Evolutionary conservation across 1,140 invertebrate species (phyloP), one percentile per base, ranked within the genome.

Genomic region (Scaptomyza graminum): DNA sequence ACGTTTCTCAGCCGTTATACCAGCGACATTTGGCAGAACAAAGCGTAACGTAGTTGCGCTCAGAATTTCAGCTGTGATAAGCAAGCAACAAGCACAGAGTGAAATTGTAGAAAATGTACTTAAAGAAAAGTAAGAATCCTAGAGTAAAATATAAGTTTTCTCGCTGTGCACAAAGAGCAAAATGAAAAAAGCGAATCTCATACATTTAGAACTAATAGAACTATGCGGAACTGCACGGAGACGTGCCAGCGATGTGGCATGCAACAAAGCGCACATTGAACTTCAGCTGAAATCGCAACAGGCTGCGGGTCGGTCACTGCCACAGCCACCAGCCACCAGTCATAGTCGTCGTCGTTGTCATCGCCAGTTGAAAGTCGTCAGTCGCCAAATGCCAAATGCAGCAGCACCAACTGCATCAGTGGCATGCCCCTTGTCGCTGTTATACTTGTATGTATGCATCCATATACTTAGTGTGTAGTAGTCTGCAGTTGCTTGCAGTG

Each of bases 281-380:
- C 78, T 81, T 81, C 71, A 55, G 61, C 69, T 69, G 51, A 81
- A 78, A 69, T 67, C 66, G 63, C 61, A 43, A 49, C 60, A 37
- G 49, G 59, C 78, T 81, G 79, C 78, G 78, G 78, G 78, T 81
- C 78, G 78, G 74, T 81, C 78, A 82, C 74, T 81, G 74, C 79
- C 74, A 72, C 9, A 52, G 70, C 51, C 37, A 49, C 16, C 16
- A 62, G 57, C 44, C 52, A 66, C 4, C 28, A 5, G 28, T 31
- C 28, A 5, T 7, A 3, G 28, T 31, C 28, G 28, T 7, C 28
- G 28, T 31, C 7, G 28, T 31, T 31, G 28, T 31, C 28, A 25
- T 60, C 25, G 13, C 28, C 16, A 16, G 47, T 22, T 22, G 18
- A 22, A 22, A 22, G 18, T 50, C 47, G 13, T 12, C 44, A 22